These are phyloP conservation scores for Callithrix jacchus DNA, from an alignment of 2,113 vertebrate species.

Conservation along the genomic window DNA sequence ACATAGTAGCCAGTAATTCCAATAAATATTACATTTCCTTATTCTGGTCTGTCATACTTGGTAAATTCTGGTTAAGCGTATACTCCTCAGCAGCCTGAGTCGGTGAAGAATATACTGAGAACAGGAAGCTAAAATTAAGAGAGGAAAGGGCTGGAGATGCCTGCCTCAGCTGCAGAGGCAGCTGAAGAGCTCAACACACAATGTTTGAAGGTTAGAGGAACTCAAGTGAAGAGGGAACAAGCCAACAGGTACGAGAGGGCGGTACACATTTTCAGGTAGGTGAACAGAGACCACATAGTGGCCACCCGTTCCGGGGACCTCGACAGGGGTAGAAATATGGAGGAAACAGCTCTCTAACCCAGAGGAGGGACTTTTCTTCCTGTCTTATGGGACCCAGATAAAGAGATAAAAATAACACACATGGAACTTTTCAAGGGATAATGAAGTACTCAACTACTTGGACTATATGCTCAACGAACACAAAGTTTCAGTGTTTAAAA, in stretches of 20 bases:
- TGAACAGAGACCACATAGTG: neutral
- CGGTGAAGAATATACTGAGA: neutral
- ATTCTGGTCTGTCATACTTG: neutral
- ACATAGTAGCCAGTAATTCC: too few relatives aligned
- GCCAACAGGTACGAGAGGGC: neutral
- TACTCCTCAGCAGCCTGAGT: neutral
- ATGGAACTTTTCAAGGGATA: neutral
- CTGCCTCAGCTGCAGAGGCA: neutral
- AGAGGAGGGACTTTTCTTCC: neutral
- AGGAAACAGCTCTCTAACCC: neutral
- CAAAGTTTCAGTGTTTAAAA: neutral
- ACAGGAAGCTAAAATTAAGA: neutral
- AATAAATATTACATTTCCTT: neutral
- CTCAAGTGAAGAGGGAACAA: neutral
- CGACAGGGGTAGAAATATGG: fast-evolving
- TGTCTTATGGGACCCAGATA: neutral
- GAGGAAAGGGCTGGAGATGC: neutral
- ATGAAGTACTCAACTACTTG: neutral
- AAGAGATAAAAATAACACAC: neutral
- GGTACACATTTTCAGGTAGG: neutral
- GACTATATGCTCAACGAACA: neutral
- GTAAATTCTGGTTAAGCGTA: neutral
- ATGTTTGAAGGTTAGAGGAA: neutral
- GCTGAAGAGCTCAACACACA: neutral
- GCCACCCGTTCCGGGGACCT: neutral